Percentiles rank a stretch among this genome's conserved stretches.
phyloP scores from a whole-genome alignment of 1,140 invertebrate genomes.

The Aethina tumida region DNA sequence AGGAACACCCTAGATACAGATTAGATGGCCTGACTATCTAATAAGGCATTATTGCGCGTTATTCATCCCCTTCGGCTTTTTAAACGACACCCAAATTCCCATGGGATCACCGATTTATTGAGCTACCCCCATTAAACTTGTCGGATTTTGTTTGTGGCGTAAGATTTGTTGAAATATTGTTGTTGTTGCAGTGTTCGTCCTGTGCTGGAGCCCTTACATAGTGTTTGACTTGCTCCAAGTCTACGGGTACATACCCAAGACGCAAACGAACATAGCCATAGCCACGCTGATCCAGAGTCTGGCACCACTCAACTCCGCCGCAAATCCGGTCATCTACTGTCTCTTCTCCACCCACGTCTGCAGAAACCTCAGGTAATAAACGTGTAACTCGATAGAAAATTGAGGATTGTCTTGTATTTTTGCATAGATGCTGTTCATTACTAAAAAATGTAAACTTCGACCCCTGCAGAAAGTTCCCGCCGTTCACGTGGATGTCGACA shows the following conservation, averaged over 20 bases:
- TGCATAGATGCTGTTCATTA: slow-evolving; percentile 22
- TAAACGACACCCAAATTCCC: background rate
- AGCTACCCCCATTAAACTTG: too few relatives aligned
- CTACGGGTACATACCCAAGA: slow-evolving; percentile 70
- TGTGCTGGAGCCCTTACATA: slow-evolving; percentile 95
- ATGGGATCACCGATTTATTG: background rate
- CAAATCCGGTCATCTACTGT: slow-evolving; percentile 92
- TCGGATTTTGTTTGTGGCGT: too few relatives aligned
- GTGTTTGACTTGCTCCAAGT: slow-evolving; percentile 89
- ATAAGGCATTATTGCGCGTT: background rate
- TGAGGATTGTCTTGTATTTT: slow-evolving; percentile 5
- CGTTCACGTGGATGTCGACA: slow-evolving; percentile 30
- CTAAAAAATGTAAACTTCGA: slow-evolving; percentile 25
- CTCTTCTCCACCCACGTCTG: slow-evolving; percentile 87
- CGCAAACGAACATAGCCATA: slow-evolving; percentile 71
- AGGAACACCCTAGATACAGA: too few relatives aligned
- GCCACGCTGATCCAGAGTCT: slow-evolving; percentile 88
- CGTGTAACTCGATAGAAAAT: background rate
- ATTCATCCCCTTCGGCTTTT: background rate
- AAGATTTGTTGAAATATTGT: background rate
- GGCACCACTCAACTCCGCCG: slow-evolving; percentile 85
- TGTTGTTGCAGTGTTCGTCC: slow-evolving; percentile 67
- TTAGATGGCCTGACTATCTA: too few relatives aligned
- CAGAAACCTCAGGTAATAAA: slow-evolving; percentile 65
- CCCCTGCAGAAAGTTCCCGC: slow-evolving; percentile 32